A percentile compares a stretch with the other conserved stretches of the same genome.
These are phyloP conservation scores for Anhinga rufa DNA, from an alignment of 2,113 vertebrate species.

Conservation along the genomic window DNA sequence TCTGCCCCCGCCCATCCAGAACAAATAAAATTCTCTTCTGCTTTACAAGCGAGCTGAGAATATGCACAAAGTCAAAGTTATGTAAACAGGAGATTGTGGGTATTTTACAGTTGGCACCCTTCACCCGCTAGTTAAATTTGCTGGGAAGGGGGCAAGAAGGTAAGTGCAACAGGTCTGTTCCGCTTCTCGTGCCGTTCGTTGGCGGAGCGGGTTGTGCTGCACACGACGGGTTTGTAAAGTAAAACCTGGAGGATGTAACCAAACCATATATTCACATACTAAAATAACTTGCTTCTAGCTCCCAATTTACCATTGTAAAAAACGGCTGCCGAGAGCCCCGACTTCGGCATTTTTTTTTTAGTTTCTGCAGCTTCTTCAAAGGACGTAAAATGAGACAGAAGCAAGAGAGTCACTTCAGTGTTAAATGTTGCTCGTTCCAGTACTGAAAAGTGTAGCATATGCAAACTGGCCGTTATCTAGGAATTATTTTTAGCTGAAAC, in stretches of 20 bases:
- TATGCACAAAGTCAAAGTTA: background rate
- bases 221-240: background rate
- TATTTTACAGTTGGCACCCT: background rate
- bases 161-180: rapidly evolving
- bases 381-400: background rate
- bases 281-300: background rate
- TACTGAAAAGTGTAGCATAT: background rate
- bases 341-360: background rate
- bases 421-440: background rate
- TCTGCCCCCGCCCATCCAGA: background rate
- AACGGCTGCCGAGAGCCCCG: background rate
- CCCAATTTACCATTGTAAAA: background rate
- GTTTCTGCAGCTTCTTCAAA: background rate
- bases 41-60: background rate
- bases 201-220: background rate
- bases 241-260: background rate
- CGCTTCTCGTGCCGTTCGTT: rapidly evolving
- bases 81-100: background rate
- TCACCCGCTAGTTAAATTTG: background rate
- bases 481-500: conserved; percentile 63
- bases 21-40: background rate
- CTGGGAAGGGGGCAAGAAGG: background rate
- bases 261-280: background rate
- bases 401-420: background rate
- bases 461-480: conserved; percentile 30